Evolutionary conservation across 2,797 vertebrate species (phyloP).

Genomic region (Coendou prehensilis): DNA sequence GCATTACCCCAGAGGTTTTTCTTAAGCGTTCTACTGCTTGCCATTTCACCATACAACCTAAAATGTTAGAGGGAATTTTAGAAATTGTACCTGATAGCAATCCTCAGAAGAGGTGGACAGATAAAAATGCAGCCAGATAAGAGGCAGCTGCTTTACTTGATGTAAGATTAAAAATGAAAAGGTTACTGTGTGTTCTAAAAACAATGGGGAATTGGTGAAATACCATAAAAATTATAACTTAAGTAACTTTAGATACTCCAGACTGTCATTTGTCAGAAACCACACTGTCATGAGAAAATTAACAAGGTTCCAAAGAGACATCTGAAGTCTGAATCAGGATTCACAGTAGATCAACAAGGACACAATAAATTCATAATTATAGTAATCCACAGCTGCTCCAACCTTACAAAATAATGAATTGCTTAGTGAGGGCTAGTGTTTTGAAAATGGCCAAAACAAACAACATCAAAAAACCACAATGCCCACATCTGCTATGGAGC

Average conservation of each 20-base stretch:
- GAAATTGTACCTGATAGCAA: background rate
- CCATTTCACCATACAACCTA: conserved; percentile 13
- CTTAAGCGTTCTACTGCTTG: conserved; percentile 33
- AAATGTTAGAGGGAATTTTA: conserved; percentile 17
- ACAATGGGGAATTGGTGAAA: background rate
- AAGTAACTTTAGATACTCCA: conserved; percentile 69
- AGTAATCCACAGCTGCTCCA: conserved; percentile 86
- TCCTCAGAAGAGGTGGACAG: background rate
- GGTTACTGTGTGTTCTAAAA: conserved; percentile 34
- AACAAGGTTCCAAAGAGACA: conserved; percentile 83
- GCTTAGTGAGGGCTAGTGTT: conserved; percentile 79
- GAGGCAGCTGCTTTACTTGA: conserved; percentile 6
- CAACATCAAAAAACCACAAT: background rate
- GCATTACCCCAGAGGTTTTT: background rate
- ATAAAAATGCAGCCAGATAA: background rate
- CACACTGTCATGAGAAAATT: conserved; percentile 81
- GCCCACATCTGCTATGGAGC: conserved; percentile 69
- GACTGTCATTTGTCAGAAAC: conserved; percentile 79
- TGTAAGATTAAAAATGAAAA: background rate
- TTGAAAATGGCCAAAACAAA: conserved; percentile 58
- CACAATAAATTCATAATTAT: conserved; percentile 86
- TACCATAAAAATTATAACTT: conserved; percentile 55
- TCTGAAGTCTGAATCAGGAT: conserved; percentile 84
- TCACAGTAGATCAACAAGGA: conserved; percentile 80
- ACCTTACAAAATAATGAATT: conserved; percentile 82